Evolutionary conservation across 1,140 invertebrate genomes (phyloP).

Genomic region (Chlorops oryzae): DNA sequence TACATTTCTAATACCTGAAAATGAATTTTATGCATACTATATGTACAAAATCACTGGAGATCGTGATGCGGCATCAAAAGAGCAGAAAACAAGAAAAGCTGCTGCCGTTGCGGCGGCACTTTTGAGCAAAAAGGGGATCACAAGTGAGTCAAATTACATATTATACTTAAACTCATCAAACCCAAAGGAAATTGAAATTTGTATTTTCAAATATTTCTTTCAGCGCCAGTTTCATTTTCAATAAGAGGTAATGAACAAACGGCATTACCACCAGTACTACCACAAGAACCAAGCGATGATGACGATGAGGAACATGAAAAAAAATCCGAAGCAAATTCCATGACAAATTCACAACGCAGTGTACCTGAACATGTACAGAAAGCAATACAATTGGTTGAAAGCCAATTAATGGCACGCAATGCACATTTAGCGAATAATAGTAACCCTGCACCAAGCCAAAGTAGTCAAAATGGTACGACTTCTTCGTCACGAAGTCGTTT

Average conservation of each 20-base stretch:
- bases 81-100: conserved; percentile 36
- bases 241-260: conserved; percentile 73
- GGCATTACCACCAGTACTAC: conserved; percentile 61
- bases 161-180: neutral
- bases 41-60: conserved; percentile 52
- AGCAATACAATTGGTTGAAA: conserved; percentile 41
- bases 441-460: too few species aligned
- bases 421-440: conserved; percentile 17
- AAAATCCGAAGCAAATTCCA: conserved; percentile 15
- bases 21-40: conserved; percentile 74
- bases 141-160: conserved; percentile 7
- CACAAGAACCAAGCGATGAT: conserved; percentile 70
- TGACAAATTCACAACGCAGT: neutral
- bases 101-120: conserved; percentile 33
- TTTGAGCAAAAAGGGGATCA: conserved; percentile 34
- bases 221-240: conserved; percentile 70
- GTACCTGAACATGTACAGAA: conserved; percentile 42
- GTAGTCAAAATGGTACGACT: too few species aligned
- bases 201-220: neutral
- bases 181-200: neutral
- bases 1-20: conserved; percentile 66
- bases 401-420: conserved; percentile 33
- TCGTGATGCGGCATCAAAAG: conserved; percentile 40
- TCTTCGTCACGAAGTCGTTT: too few species aligned
- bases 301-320: conserved; percentile 46